phyloP scores from a whole-genome alignment of 2,797 vertebrate genomes.

The Iguana delicatissima region DNA sequence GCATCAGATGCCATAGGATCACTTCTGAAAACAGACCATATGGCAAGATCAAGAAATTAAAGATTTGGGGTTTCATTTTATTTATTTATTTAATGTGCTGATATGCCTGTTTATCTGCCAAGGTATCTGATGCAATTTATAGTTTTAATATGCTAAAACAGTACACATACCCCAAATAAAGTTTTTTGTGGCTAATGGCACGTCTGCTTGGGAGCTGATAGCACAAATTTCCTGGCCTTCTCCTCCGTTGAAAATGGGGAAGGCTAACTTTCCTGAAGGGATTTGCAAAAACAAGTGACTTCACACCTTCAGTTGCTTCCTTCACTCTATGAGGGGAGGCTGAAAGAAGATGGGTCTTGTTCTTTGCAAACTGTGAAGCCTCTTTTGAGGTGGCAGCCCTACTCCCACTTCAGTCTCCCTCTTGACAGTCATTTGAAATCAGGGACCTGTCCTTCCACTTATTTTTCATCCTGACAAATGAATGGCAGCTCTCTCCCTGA shows the following conservation, averaged over 20 bases:
- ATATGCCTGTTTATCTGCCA: background rate
- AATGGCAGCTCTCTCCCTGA: slow-evolving; percentile 20
- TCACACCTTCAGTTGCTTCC: background rate
- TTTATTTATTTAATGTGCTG: background rate
- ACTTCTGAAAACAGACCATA: background rate
- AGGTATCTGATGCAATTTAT: background rate
- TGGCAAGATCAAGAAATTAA: background rate
- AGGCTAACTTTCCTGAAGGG: too few species aligned
- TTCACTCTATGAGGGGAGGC: background rate
- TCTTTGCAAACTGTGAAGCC: background rate
- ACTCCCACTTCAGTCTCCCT: background rate
- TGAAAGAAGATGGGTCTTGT: background rate
- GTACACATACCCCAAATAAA: background rate
- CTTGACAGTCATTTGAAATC: background rate
- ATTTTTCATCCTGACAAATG: slow-evolving; percentile 19
- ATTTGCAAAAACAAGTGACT: background rate
- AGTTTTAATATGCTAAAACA: background rate
- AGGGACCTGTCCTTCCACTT: background rate
- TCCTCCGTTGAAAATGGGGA: background rate
- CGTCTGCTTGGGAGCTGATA: background rate
- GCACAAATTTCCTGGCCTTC: background rate
- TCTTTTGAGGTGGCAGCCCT: background rate
- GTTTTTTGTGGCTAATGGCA: background rate
- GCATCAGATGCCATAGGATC: background rate
- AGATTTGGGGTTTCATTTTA: background rate